Evolutionary conservation across 2,113 vertebrate species (phyloP), one percentile per base, ranked within the genome.

Genomic region (Elaphurus davidianus): DNA sequence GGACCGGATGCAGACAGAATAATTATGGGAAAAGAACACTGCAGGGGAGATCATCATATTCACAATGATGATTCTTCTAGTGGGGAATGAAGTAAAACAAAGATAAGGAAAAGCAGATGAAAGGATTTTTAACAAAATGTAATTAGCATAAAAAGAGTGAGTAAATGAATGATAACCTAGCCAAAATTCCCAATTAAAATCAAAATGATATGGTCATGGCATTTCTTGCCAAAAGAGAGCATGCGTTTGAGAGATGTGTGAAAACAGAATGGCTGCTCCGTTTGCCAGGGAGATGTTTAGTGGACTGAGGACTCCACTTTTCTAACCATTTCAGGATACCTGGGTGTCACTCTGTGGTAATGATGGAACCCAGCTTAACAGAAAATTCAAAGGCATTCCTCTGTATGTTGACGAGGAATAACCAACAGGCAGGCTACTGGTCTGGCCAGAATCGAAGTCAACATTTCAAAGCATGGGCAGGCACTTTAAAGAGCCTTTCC

Each of bases 61-160:
- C 67, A 90, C 25, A 85, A 94, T 21, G 11, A 86, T 57, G 57
- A 92, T 78, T 97, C 57, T 88, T 71, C 47, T 54, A 93, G 21
- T 91, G 12, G 28, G 5, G 2, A 94, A 97, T 86, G 43, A 95
- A 88, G 87, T n/a, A 90, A 90, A 92, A 85, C 64, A 74, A 93
- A 95, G 52, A 64, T 60, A 74, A 93, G 28, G 79, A 81, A 94
- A 94, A 81, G 82, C 23, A 88, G 9, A 50, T 79, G 19, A 92
- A 86, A 96, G 30, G 4, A 79, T 25, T 93, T 93, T 93, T 57
- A 85, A 92, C 8, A 95, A 90, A 95, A 96, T 13, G 28, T 64
- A 95, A 96, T 36, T 12, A 89, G 76, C 36, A 96, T 60, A 88
- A 96, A 92, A 94, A 96, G 89, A 93, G 84, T 86, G 47, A 89